Evolutionary conservation across 2,888 invertebrate species (phyloP).

Genomic region (Orthosia gothica): DNA sequence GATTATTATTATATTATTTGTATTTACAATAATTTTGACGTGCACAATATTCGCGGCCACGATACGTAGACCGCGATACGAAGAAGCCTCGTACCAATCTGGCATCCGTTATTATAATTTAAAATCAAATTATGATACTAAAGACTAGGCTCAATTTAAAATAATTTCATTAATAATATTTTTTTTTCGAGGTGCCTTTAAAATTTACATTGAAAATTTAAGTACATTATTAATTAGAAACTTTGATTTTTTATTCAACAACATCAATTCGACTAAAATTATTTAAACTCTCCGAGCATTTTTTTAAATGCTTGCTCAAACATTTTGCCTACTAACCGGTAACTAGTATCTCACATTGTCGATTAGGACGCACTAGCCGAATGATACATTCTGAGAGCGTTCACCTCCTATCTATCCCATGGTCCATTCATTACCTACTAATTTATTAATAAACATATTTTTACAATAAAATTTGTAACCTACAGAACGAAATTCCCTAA

Average conservation of each 20-base stretch:
- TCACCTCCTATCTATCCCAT: conserved; percentile 85
- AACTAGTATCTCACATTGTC: conserved; percentile 84
- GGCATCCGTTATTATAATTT: conserved; percentile 77
- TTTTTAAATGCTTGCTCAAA: conserved; percentile 91
- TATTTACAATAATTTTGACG: conserved; percentile 75
- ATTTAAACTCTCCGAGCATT: conserved; percentile 87
- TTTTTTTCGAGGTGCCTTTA: conserved; percentile 87
- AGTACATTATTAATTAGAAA: conserved; percentile 91
- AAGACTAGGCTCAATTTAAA: conserved; percentile 90
- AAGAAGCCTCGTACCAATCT: conserved; percentile 70
- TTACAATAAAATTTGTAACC: conserved; percentile 91
- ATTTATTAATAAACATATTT: conserved; percentile 84
- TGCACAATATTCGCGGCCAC: conserved; percentile 54
- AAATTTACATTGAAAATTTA: conserved; percentile 90
- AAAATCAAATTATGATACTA: conserved; percentile 88
- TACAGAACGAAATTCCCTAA: conserved; percentile 90
- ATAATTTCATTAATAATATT: conserved; percentile 85
- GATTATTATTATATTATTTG: conserved; percentile 68
- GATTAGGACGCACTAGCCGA: conserved; percentile 84
- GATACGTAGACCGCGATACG: conserved; percentile 35
- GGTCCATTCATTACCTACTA: conserved; percentile 89
- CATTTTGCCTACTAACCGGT: conserved; percentile 88
- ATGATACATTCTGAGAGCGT: conserved; percentile 89
- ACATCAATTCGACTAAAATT: conserved; percentile 91
- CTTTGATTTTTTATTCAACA: conserved; percentile 90